Evolutionary conservation across 2,888 invertebrate genomes (phyloP), one percentile per base, ranked within the genome.

Genomic region (Cryptosula pallasiana): DNA sequence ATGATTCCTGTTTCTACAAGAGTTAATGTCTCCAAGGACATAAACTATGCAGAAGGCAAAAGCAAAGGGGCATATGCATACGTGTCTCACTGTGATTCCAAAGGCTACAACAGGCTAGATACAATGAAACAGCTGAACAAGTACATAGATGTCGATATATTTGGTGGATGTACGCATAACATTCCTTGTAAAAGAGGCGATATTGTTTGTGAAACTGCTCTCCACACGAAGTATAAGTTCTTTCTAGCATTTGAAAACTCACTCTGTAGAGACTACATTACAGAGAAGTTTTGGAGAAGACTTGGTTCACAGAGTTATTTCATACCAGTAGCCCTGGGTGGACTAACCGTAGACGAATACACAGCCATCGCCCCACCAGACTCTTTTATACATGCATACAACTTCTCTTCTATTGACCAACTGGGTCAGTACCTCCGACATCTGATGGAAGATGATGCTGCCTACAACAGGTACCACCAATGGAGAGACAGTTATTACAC

Each of bases 51-150:
- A 13, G 13, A 20, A 25, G 32, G 32, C 9, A 63, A 63, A 34
- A 63, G 29, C 16, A 63, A 63, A 63, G 63, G 63, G 13, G 63
- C 63, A 29, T 63, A 63, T 32, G 32, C n/a, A 63, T 63, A 63
- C n/a, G 32, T 63, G 2, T 63, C 63, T 32, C 25, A 63, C 63
- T 63, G 63, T 32, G 20, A 63, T 13, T 9, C 32, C 32, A n/a
- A n/a, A 13, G 27, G 27, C 5, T 63, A 63, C 32, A 32, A 63
- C 63, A 63, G 63, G 32, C 25, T 63, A 32, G 9, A 27, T 5
- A 32, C 63, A 5, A 32, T 63, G 32, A 63, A 63, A 9, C 13
- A 63, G 20, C n/a, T 63, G 32, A 34, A 34, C 2, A 34, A 63
- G n/a, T 63, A 63, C 32, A 34, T 63, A 27, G 63, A 63, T 34